Conservation (phyloP, 2,113 vertebrate species). For the Mesembrinibis cayennensis region DNA sequence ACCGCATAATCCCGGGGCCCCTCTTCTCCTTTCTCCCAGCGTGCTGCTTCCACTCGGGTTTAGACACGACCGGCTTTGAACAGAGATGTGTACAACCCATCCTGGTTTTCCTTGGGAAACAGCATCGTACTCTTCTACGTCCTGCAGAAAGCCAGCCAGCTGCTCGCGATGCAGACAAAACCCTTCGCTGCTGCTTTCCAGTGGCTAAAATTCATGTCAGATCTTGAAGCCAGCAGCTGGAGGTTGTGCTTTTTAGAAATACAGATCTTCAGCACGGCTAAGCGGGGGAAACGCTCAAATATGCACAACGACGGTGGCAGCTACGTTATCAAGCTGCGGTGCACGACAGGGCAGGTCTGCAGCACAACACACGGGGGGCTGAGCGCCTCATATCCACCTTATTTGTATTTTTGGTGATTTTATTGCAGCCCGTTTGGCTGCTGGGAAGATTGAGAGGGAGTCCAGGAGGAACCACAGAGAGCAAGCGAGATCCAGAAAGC, state of each 20-base stretch:
- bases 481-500: background rate
- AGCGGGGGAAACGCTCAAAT: no score
- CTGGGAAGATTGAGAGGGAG: background rate
- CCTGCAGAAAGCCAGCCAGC: background rate
- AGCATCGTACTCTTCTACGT: background rate
- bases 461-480: background rate
- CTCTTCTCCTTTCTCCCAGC: background rate
- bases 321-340: accelerated
- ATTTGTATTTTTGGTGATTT: background rate
- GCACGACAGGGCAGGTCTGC: background rate
- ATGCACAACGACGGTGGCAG: accelerated
- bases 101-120: background rate
- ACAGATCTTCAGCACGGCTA: background rate
- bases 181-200: background rate
- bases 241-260: background rate
- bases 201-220: background rate
- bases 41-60: background rate
- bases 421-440: background rate
- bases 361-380: accelerated
- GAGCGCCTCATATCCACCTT: accelerated
- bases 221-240: background rate
- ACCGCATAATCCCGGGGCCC: background rate
- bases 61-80: background rate
- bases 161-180: background rate
- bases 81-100: background rate